Base-by-base conservation (phyloP, 2,113 vertebrate species). In the Ammodytes marinus region DNA sequence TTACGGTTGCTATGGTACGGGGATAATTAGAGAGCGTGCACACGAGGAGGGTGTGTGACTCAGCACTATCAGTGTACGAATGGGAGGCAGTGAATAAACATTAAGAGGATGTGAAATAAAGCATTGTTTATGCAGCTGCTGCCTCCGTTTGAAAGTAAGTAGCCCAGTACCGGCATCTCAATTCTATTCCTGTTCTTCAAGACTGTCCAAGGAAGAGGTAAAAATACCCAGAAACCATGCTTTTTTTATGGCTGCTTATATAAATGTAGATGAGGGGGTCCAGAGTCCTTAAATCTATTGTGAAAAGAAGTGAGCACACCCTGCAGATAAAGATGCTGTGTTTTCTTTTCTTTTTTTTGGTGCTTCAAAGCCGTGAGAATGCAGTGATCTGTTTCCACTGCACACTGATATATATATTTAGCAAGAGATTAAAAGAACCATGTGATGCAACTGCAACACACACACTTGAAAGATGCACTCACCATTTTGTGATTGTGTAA, bases 91-190 rank as follows among this genome's bases (percentile, higher is more conserved):
- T 91, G 89, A 93, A 92, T 91, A 93, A 91, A 89, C 76, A 91
- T 88, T 88, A 89, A 88, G 87, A 89, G 86, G 88, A 87, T 80
- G 83, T 86, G 88, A 91, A 91, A 91, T 85, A 90, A 93, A 92
- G 86, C 90, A 91, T 91, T 93, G 91, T 93, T 93, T 93, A 87
- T 91, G 89, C 91, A 94, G 89, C 92, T 93, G 91, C 83, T 84
- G 89, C 82, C 80, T 80, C 65, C 49, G 69, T 83, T 4, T 27
- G 27, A 2, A 54, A 88, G 88, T 78, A 80, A 86, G 84, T 87
- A 65, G 86, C 81, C 84, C n/a, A 69, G 27, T 77, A 89, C 82
- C 88, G 84, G 77, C 78, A 73, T 89, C 83, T 90, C 80, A 89
- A 82, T 84, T 87, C 89, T 87, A 89, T 88, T 86, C 83, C 89